Conservation (phyloP, 2,113 vertebrate species). For the Oxyura jamaicensis region DNA sequence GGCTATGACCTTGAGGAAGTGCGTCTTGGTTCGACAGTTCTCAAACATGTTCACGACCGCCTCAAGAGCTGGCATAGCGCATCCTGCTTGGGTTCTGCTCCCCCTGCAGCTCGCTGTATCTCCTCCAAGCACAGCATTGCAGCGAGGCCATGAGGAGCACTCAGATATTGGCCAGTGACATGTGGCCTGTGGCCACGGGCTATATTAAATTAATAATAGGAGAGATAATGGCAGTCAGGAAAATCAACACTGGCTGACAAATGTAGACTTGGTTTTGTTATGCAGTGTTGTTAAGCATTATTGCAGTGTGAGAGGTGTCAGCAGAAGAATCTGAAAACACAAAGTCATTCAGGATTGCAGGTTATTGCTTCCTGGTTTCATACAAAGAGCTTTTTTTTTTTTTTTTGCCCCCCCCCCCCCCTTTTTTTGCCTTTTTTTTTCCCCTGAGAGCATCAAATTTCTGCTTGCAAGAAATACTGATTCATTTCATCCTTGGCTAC, state of each 20-base stretch:
- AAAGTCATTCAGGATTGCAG: not conserved
- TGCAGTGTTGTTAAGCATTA: accelerated
- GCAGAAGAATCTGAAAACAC: not conserved
- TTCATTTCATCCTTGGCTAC: not conserved
- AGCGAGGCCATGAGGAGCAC: not conserved
- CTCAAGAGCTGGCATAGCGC: not conserved
- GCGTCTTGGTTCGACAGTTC: not conserved
- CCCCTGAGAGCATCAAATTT: not conserved
- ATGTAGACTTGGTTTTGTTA: not conserved
- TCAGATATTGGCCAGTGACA: not conserved
- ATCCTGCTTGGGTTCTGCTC: accelerated
- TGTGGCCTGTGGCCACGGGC: not conserved
- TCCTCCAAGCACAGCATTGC: accelerated
- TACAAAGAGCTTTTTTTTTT: not conserved
- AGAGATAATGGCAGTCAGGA: not conserved
- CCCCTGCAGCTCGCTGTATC: not conserved
- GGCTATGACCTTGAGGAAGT: not conserved
- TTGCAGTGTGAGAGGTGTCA: not conserved
- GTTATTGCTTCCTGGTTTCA: not conserved
- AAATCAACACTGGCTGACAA: not conserved
- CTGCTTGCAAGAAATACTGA: not conserved
- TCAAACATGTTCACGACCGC: accelerated
- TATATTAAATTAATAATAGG: not conserved
- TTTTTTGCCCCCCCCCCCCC: too few relatives aligned
- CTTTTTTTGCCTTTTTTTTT: not conserved